phyloP scores from a whole-genome alignment of 2,888 invertebrate genomes.

The Serripes groenlandicus region DNA sequence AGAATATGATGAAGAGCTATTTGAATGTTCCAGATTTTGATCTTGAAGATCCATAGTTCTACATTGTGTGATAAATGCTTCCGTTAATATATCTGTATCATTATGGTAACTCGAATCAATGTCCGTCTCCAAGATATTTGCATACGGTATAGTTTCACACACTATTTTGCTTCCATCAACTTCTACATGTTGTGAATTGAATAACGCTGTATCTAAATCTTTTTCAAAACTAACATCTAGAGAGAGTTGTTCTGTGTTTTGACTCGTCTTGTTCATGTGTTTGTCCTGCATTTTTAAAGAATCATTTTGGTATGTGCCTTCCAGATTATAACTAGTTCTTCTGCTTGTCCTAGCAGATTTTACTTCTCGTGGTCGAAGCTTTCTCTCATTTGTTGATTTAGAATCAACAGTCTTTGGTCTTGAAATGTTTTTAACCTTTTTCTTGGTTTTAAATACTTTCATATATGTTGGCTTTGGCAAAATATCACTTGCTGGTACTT shows the following conservation, averaged over 20 bases:
- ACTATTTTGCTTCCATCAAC: slow-evolving; percentile 8
- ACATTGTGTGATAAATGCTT: slow-evolving; percentile 21
- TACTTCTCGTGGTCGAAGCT: neutral
- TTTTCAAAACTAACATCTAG: neutral
- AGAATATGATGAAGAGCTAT: too few species aligned
- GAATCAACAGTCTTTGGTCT: neutral
- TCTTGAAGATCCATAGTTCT: neutral
- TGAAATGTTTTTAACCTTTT: too few species aligned
- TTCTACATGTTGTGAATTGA: neutral
- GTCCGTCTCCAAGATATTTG: slow-evolving; percentile 1
- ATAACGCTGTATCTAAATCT: neutral
- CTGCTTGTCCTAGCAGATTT: neutral
- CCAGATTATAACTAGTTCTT: neutral
- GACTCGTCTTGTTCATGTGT: neutral
- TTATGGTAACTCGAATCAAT: neutral
- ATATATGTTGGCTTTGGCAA: too few species aligned
- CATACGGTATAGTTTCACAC: slow-evolving; percentile 11
- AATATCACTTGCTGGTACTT: too few species aligned
- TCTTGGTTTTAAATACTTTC: too few species aligned
- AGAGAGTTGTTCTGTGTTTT: neutral
- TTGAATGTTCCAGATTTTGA: neutral
- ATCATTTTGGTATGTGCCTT: neutral
- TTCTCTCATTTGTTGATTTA: neutral
- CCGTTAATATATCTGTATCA: neutral
- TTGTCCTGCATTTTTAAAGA: neutral